Conservation (phyloP, 2,797 vertebrate species). For the Hyperoplus lanceolatus region DNA sequence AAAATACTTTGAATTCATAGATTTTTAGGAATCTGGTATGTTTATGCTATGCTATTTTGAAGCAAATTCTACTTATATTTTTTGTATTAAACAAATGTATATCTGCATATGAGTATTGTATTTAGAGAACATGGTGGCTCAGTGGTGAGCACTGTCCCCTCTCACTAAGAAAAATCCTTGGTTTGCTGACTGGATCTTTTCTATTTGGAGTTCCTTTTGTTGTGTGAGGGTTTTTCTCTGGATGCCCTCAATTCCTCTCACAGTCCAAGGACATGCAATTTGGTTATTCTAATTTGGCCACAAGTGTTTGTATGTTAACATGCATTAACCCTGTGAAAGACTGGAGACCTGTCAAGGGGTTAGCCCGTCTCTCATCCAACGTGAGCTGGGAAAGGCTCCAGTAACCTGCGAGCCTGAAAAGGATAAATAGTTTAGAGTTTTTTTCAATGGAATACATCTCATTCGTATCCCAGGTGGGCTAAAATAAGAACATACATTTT, state of each 20-base stretch:
- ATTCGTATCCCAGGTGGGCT: background rate
- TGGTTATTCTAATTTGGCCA: conserved; percentile 24
- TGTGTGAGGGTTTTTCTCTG: background rate
- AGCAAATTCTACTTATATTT: too few species aligned
- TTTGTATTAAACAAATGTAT: too few species aligned
- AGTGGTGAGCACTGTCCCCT: conserved; percentile 1
- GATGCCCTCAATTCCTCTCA: background rate
- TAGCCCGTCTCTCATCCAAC: conserved; percentile 25
- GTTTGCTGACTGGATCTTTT: background rate
- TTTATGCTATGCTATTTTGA: too few species aligned
- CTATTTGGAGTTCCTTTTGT: background rate
- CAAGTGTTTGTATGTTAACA: conserved; percentile 34
- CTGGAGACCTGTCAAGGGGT: conserved; percentile 45
- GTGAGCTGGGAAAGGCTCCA: conserved; percentile 32
- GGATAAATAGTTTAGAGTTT: conserved; percentile 29
- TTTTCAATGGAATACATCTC: background rate
- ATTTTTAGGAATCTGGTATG: too few species aligned
- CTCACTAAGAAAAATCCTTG: background rate
- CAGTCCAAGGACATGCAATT: conserved; percentile 34
- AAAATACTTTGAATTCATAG: conserved; percentile 29
- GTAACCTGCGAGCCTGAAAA: conserved; percentile 13
- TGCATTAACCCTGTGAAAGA: conserved; percentile 40
- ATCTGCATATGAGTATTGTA: conserved; percentile 11
- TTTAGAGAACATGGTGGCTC: conserved; percentile 3
- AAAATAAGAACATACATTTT: background rate